Percentiles rank a stretch among this genome's conserved stretches.
Conservation (phyloP, 2,113 vertebrate genomes). For the Progne subis region DNA sequence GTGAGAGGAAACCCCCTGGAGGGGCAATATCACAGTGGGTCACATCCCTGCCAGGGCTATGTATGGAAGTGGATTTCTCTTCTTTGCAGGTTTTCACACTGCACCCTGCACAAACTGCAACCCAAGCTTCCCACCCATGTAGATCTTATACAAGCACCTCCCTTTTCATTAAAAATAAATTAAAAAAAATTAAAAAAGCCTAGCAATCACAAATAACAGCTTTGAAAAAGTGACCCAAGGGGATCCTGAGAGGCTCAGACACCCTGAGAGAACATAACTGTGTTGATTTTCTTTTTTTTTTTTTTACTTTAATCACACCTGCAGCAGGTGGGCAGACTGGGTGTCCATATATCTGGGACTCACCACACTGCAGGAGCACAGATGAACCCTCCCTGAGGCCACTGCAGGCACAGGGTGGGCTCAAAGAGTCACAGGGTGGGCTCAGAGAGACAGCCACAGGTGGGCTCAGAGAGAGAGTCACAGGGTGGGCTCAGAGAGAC, state of each 20-base stretch:
- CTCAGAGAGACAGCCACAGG: no score
- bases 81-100: background rate
- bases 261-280: background rate
- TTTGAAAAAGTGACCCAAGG: background rate
- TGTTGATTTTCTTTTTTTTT: background rate
- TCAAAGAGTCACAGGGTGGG: background rate
- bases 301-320: background rate
- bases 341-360: background rate
- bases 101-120: background rate
- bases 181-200: background rate
- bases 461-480: no score
- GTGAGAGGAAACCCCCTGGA: background rate
- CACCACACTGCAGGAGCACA: background rate
- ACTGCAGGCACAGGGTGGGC: accelerated
- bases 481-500: no score
- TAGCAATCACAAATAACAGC: background rate
- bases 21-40: background rate
- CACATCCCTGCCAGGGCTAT: background rate
- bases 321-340: background rate
- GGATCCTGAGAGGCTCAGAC: background rate
- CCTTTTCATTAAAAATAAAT: background rate
- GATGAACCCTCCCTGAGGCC: background rate
- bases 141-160: background rate
- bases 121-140: background rate
- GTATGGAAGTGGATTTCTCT: background rate